phyloP scores from a whole-genome alignment of 1,140 invertebrate species.

The Sarcophaga peregrina region DNA sequence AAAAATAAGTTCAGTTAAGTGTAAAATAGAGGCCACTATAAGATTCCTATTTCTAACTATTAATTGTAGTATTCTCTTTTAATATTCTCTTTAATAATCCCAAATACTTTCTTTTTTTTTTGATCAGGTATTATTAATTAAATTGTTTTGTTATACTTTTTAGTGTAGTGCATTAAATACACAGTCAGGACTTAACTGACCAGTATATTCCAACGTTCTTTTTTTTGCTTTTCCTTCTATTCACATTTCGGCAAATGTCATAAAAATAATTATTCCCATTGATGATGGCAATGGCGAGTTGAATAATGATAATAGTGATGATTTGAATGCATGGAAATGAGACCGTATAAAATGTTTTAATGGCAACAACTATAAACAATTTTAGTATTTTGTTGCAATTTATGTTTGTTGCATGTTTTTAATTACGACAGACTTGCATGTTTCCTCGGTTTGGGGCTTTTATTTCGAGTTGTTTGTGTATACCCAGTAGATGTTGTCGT shows the following conservation, averaged over 20 bases:
- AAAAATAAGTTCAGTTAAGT: too few relatives aligned
- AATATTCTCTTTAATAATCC: too few relatives aligned
- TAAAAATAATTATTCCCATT: slow-evolving; percentile 23
- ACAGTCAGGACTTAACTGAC: too few relatives aligned
- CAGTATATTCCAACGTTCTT: too few relatives aligned
- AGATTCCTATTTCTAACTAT: too few relatives aligned
- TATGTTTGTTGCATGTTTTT: slow-evolving; percentile 7
- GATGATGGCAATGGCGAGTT: slow-evolving; percentile 18
- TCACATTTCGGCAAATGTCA: not conserved
- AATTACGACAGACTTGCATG: not conserved
- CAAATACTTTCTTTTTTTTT: too few relatives aligned
- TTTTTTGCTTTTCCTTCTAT: too few relatives aligned
- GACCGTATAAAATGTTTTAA: not conserved
- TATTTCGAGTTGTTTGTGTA: not conserved
- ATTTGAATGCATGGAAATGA: slow-evolving; percentile 22
- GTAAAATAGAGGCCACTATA: too few relatives aligned
- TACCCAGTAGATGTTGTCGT: not conserved
- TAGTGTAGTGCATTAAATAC: too few relatives aligned
- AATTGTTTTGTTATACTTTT: too few relatives aligned
- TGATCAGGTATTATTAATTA: too few relatives aligned
- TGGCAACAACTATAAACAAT: slow-evolving; percentile 18
- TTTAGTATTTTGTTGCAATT: slow-evolving; percentile 25
- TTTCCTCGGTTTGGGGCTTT: not conserved
- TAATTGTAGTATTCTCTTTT: too few relatives aligned
- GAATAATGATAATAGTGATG: slow-evolving; percentile 22